These are phyloP conservation scores for Chiloscyllium plagiosum DNA, from an alignment of 2,113 vertebrate species.

Conservation along the genomic window DNA sequence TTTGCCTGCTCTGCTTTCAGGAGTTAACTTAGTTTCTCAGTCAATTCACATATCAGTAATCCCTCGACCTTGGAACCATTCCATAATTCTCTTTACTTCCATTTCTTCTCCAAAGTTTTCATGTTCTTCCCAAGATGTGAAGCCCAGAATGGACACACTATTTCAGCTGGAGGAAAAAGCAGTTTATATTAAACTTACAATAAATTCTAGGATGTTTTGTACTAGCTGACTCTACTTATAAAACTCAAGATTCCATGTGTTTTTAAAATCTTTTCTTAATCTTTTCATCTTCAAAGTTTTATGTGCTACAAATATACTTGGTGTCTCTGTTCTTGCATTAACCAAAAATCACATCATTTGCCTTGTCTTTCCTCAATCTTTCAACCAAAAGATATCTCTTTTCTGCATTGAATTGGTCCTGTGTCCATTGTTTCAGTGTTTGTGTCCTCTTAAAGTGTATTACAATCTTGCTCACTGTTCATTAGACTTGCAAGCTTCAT, in stretches of 20 bases:
- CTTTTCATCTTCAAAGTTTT: neutral
- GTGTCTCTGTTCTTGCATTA: too few species aligned
- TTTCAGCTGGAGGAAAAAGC: neutral
- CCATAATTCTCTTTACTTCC: neutral
- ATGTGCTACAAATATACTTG: neutral
- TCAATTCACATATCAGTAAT: neutral
- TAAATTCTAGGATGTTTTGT: neutral
- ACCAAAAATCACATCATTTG: neutral
- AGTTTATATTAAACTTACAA: neutral
- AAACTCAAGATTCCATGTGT: neutral
- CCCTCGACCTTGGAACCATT: neutral
- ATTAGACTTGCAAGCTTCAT: neutral
- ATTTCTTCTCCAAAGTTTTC: neutral
- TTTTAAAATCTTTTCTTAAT: neutral
- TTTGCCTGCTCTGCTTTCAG: neutral
- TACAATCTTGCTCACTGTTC: neutral
- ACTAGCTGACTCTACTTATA: neutral
- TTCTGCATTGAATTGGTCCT: neutral
- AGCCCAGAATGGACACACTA: neutral
- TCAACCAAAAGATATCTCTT: neutral
- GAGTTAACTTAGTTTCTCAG: neutral
- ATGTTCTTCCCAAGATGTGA: neutral
- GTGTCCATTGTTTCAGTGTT: neutral
- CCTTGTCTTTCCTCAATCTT: neutral
- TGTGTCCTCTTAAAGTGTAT: neutral